Conservation (phyloP, 2,113 vertebrate genomes). For the Calidris pugnax region DNA sequence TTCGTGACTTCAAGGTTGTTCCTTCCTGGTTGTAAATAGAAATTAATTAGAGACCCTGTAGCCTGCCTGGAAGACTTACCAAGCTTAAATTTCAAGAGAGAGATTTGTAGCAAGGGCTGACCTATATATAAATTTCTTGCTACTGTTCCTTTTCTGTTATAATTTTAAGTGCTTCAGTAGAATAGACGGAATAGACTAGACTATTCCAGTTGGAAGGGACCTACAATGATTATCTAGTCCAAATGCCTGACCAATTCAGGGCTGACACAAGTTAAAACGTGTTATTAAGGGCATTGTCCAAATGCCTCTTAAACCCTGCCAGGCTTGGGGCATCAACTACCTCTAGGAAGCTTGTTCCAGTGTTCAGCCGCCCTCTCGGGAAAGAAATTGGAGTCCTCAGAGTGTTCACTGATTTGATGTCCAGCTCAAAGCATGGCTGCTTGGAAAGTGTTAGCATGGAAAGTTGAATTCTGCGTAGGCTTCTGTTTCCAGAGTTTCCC, state of each 20-base stretch:
- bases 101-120: not conserved
- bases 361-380: not conserved
- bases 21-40: not conserved
- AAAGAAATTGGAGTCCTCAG: not conserved
- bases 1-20: not conserved
- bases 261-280: not conserved
- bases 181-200: not conserved
- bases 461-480: not conserved
- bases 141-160: not conserved
- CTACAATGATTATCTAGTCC: not conserved
- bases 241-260: not conserved
- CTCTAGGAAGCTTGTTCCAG: not conserved
- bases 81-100: not conserved
- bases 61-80: not conserved
- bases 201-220: not conserved
- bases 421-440: not conserved
- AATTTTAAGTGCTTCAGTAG: not conserved
- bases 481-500: not conserved
- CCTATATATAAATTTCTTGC: fast-evolving
- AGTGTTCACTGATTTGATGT: not conserved
- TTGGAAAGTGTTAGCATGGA: not conserved
- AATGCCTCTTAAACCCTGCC: not conserved
- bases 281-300: not conserved
- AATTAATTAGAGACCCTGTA: not conserved
- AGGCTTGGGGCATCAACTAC: not conserved